Base-by-base conservation (phyloP, 2,888 invertebrate species). In the Tridacna gigas region DNA sequence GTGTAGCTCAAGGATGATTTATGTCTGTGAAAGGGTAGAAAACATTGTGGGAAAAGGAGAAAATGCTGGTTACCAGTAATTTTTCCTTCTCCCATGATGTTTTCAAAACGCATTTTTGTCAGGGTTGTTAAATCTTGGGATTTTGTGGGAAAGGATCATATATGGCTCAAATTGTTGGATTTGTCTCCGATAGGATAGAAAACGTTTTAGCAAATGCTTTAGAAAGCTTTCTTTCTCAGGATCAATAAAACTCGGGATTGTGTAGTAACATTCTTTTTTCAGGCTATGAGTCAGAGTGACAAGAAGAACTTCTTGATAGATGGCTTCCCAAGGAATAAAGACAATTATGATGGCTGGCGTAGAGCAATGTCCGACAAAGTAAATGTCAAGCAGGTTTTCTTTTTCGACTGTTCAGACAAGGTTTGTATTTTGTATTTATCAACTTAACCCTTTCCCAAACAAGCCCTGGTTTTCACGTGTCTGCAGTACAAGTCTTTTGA, bases 261-360 rank as follows among this genome's bases (percentile, higher is more conserved):
- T 37, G 37, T 37, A 7, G 37, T 37, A 7, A 37, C 37, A 22
- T 37, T 26, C 13, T 75, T 74, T 26, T 79, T 78, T 74, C 84
- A 95, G 96, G 93, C 95, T 5, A 95, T 95, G 95, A 87, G 91
- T 86, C 56, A 90, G 18, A 89, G 93, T 90, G 90, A 88, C 12
- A 90, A 90, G 78, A 95, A 96, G 71, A 97, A 97, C 65, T 99
- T 99, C 95, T 96, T 99, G 12, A 97, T 99, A 91, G 99, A 99
- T 95, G 99, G 99, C 1, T 99, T 99, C 95, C 99, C 99, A 20
- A 96, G 99, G 37, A 99, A 99, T 95, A 96, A 98, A 94, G 97
- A 99, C 94, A 99, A 99, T 94, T 95, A 99, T 85, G 97, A 98
- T 75, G 99, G 99, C 12, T 99, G 99, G 99, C 96, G 97, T 63